Evolutionary conservation across 1,140 invertebrate genomes (phyloP).

Genomic region (Armadillidium nasatum): DNA sequence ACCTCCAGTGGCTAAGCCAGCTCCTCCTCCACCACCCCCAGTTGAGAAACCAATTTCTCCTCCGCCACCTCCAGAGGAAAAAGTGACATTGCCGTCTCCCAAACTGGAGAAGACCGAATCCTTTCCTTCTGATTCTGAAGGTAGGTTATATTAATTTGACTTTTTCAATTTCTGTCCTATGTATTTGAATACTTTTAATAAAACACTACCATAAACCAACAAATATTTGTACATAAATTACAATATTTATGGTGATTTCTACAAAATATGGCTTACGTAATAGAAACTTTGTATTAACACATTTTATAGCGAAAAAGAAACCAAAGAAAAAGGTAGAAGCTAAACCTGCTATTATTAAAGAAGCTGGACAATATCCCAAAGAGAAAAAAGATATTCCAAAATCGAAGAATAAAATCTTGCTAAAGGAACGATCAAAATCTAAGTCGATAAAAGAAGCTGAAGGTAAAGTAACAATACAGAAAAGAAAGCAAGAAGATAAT

Average conservation of each 20-base stretch:
- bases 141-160: neutral
- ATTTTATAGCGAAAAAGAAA: neutral
- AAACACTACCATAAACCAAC: too few relatives aligned
- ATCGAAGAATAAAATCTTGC: neutral
- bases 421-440: neutral
- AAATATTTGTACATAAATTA: too few relatives aligned
- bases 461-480: neutral
- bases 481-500: neutral
- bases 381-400: neutral
- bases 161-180: too few relatives aligned
- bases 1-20: conserved; percentile 7
- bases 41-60: neutral
- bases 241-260: too few relatives aligned
- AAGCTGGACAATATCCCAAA: neutral
- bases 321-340: neutral
- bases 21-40: conserved; percentile 12
- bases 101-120: neutral
- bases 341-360: neutral
- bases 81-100: neutral
- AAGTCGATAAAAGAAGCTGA: neutral
- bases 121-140: conserved; percentile 25
- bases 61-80: neutral
- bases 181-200: too few relatives aligned
- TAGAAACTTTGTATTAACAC: too few relatives aligned
- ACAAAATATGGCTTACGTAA: too few relatives aligned